Evolutionary conservation across 2,797 vertebrate species (phyloP), one percentile per base, ranked within the genome.

Genomic region (Eutrigla gurnardus): DNA sequence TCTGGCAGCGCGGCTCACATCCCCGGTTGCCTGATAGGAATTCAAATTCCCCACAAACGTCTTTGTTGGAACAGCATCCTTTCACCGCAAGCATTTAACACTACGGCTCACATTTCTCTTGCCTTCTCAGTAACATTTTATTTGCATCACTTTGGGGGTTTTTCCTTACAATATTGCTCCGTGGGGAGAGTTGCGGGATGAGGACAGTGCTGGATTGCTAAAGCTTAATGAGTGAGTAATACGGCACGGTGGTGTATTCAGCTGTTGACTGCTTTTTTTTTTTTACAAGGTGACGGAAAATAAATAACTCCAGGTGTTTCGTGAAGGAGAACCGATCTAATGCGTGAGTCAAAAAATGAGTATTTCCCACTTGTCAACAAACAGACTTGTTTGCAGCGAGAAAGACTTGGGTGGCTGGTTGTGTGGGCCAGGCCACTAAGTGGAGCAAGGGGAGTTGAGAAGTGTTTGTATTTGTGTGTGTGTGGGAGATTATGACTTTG

Each of bases 11-110:
- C 58, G 75, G 49, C 75, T 83, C 74, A 73, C 80, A 65, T 86
- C 86, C 86, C 87, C 69, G 75, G 57, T 87, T 86, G 91, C 86
- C 86, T 89, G 82, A 91, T 87, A 88, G 82, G 85, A 91, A 90
- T 88, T 81, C 52, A 58, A 74, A 81, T 87, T 91, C 86, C 85
- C 87, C 88, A 84, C 87, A 88, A 87, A 83, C 53, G 54, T 82
- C 87, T 83, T 78, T 84, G 84, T 86, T 87, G 88, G 85, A 86
- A 77, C 84, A 47, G 76, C 78, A 71, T 80, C 81, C 67, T 68
- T 80, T 85, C 62, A 90, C 87, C 90, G 68, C 90, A 87, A 85
- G 75, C 88, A 81, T 89, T 87, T 88, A 89, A 90, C 78, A 75
- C 77, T 78, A 74, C 67, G 61, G 81, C 81, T 91, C 85, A 82